phyloP scores from a whole-genome alignment of 2,888 invertebrate species.

The Cheilosia pagana region DNA sequence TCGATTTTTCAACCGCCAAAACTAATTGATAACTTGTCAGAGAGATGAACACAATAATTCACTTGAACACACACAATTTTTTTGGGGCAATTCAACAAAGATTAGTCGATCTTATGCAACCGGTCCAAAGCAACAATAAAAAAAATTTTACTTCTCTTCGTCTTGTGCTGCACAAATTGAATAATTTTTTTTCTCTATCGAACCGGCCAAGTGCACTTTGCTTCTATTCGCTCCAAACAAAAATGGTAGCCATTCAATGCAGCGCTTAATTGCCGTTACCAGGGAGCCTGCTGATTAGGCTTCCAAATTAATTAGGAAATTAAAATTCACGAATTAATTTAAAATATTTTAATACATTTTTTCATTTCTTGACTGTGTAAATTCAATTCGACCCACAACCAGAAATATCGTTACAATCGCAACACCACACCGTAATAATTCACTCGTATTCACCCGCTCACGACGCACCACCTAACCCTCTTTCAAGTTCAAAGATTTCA shows the following conservation, averaged over 20 bases:
- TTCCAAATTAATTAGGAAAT: slow-evolving; percentile 9
- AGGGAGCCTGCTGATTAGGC: slow-evolving; percentile 12
- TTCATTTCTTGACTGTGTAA: not conserved
- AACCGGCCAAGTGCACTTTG: slow-evolving; percentile 35
- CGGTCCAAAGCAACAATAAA: slow-evolving; percentile 3
- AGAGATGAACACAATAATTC: slow-evolving; percentile 5
- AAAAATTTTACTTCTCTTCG: slow-evolving; percentile 1
- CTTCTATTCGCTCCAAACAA: not conserved
- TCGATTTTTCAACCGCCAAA: slow-evolving; percentile 34
- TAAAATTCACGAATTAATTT: slow-evolving; percentile 57
- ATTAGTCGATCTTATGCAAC: slow-evolving; percentile 30
- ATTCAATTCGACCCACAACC: not conserved
- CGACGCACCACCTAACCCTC: slow-evolving; percentile 25
- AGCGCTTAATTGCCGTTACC: not conserved
- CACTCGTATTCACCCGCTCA: slow-evolving; percentile 45
- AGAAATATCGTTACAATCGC: slow-evolving; percentile 45
- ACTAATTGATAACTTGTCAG: slow-evolving; percentile 13
- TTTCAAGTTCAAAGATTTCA: slow-evolving; percentile 75
- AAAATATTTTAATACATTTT: not conserved
- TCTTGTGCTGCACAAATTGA: slow-evolving; percentile 36
- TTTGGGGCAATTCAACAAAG: slow-evolving; percentile 1
- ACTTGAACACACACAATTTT: slow-evolving; percentile 3
- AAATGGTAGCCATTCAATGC: slow-evolving; percentile 3
- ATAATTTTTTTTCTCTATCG: slow-evolving; percentile 19
- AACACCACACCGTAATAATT: slow-evolving; percentile 40